A percentile compares a stretch with the other conserved stretches of the same genome.
Conservation (phyloP, 1,140 invertebrate species). For the Anadara kagoshimensis region DNA sequence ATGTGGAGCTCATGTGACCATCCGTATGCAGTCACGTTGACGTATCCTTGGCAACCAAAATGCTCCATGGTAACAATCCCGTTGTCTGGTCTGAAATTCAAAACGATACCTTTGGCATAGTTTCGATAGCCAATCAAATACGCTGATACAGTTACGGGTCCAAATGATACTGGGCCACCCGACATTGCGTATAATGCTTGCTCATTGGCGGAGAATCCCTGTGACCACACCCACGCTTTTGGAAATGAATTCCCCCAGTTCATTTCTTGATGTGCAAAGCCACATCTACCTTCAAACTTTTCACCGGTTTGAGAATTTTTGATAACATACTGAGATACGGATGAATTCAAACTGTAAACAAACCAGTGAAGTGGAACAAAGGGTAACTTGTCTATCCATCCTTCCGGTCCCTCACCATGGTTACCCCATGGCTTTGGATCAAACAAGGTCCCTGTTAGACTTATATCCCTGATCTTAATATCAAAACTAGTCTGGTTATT, state of each 20-base stretch:
- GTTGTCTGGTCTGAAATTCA: slow-evolving; percentile 55
- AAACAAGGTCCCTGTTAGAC: slow-evolving; percentile 32
- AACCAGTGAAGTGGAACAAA: slow-evolving; percentile 62
- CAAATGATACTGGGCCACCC: slow-evolving; percentile 51
- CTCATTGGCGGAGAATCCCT: slow-evolving; percentile 42
- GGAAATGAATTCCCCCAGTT: slow-evolving; percentile 65
- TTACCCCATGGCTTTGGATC: slow-evolving; percentile 50
- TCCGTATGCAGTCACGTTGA: slow-evolving; percentile 41
- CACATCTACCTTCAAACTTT: slow-evolving; percentile 15
- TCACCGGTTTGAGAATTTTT: slow-evolving; percentile 27
- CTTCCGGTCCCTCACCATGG: slow-evolving; percentile 54
- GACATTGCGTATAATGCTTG: slow-evolving; percentile 48
- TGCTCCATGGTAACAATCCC: slow-evolving; percentile 27
- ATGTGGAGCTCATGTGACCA: slow-evolving; percentile 33
- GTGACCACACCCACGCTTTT: slow-evolving; percentile 56
- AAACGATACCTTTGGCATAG: slow-evolving; percentile 34
- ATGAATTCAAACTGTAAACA: slow-evolving; percentile 59
- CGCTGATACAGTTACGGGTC: slow-evolving; percentile 36
- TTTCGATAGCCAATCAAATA: slow-evolving; percentile 59
- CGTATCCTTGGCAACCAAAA: slow-evolving; percentile 50
- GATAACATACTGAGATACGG: slow-evolving; percentile 39
- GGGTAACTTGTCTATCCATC: slow-evolving; percentile 53
- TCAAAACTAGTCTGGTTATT: slow-evolving; percentile 41
- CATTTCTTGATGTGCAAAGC: slow-evolving; percentile 59
- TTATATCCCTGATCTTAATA: slow-evolving; percentile 39